phyloP scores from a whole-genome alignment of 1,140 invertebrate species.

The Neomicropteryx cornuta region DNA sequence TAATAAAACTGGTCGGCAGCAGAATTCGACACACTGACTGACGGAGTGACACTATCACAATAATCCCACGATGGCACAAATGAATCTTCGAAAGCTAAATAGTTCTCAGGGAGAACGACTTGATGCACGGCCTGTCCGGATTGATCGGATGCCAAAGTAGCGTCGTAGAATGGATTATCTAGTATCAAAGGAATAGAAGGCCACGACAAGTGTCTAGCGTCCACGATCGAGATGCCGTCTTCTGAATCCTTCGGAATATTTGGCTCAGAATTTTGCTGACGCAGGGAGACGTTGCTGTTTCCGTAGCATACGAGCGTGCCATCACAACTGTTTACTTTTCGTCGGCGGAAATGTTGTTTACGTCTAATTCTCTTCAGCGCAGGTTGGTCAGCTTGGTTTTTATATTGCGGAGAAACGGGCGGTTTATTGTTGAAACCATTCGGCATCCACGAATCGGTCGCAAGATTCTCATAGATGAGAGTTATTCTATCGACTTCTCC shows the following conservation, averaged over 20 bases:
- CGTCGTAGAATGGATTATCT: conserved; percentile 39
- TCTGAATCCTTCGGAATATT: conserved; percentile 28
- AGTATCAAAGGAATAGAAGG: conserved; percentile 25
- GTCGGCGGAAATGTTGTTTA: no score
- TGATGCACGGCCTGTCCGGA: conserved; percentile 21
- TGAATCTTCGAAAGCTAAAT: conserved; percentile 36
- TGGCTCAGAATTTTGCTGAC: conserved; percentile 29
- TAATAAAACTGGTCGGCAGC: conserved; percentile 26
- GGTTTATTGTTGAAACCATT: no score
- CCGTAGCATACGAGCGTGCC: no score
- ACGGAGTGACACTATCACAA: no score
- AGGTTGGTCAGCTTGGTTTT: not conserved
- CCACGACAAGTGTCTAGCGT: conserved; percentile 8
- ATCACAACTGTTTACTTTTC: no score
- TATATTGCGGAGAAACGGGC: not conserved
- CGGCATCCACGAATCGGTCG: conserved; percentile 15
- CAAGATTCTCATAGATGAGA: no score
- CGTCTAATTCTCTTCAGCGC: no score
- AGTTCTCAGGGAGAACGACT: conserved; percentile 32
- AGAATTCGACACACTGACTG: not conserved
- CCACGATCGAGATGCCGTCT: conserved; percentile 1
- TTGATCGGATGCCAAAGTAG: conserved; percentile 25
- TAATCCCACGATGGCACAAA: conserved; percentile 34
- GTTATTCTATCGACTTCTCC: no score
- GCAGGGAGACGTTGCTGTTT: no score